These are phyloP conservation scores for Drosophila eugracilis DNA, from an alignment of 1,140 invertebrate genomes.

Conservation along the genomic window DNA sequence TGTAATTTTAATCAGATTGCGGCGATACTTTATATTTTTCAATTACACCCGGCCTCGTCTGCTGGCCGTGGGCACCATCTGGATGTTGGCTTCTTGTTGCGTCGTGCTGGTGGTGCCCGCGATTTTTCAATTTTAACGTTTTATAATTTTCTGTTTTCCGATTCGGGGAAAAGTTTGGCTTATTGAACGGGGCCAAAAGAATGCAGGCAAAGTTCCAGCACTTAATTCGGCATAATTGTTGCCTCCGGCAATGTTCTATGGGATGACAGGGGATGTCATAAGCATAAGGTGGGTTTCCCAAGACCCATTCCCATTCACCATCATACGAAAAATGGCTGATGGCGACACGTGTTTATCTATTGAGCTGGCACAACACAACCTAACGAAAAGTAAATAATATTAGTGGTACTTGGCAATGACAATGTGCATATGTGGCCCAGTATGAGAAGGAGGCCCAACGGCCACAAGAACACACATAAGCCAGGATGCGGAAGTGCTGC, in stretches of 20 bases:
- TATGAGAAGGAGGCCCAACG: slow-evolving; percentile 29
- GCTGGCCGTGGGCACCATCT: slow-evolving; percentile 53
- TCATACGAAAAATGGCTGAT: slow-evolving; percentile 14
- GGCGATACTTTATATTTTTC: slow-evolving; percentile 79
- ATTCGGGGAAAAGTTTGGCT: slow-evolving; percentile 37
- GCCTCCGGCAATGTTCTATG: slow-evolving; percentile 39
- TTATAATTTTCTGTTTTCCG: slow-evolving; percentile 43
- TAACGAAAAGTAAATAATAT: slow-evolving; percentile 83
- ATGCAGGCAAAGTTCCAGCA: slow-evolving; percentile 60
- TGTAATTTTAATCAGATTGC: slow-evolving; percentile 83
- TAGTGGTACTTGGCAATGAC: slow-evolving; percentile 80
- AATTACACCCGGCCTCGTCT: slow-evolving; percentile 56
- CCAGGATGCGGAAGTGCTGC: slow-evolving; percentile 72
- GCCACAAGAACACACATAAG: slow-evolving; percentile 51
- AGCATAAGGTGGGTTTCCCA: slow-evolving; percentile 2
- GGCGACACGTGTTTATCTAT: slow-evolving; percentile 51
- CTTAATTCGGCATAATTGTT: slow-evolving; percentile 76
- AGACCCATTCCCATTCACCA: background rate
- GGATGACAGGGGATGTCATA: slow-evolving; percentile 20
- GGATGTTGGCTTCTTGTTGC: slow-evolving; percentile 35
- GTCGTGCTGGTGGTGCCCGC: slow-evolving; percentile 12
- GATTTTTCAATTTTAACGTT: slow-evolving; percentile 75
- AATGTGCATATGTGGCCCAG: slow-evolving; percentile 79
- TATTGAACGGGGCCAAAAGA: slow-evolving; percentile 56
- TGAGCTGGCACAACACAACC: slow-evolving; percentile 57